Evolutionary conservation across 2,888 invertebrate species (phyloP).

Genomic region (Diabrotica balteata): DNA sequence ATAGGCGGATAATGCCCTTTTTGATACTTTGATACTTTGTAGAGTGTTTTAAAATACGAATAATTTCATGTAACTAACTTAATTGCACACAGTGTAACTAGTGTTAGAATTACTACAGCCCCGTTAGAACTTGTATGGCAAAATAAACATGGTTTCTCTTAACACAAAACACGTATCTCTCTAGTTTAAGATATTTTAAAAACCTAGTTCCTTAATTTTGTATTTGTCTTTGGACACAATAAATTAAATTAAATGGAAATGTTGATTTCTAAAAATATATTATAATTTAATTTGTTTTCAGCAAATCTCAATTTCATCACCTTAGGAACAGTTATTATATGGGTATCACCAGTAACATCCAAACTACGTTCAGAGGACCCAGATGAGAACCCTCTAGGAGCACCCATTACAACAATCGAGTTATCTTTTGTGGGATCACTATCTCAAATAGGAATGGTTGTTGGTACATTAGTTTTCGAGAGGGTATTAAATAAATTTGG

Average conservation of each 20-base stretch:
- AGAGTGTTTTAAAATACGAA: too few relatives aligned
- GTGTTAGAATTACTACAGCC: too few relatives aligned
- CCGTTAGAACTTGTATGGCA: too few relatives aligned
- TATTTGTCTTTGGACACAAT: too few relatives aligned
- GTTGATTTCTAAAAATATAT: not conserved
- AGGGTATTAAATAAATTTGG: conserved; percentile 21
- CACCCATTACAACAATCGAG: conserved; percentile 21
- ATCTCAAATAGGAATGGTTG: conserved; percentile 3
- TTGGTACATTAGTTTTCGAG: conserved; percentile 16
- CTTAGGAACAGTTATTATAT: conserved; percentile 7
- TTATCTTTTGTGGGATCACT: conserved; percentile 17
- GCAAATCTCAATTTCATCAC: conserved; percentile 17
- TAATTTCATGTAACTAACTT: too few relatives aligned
- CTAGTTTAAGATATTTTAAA: too few relatives aligned
- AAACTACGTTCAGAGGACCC: conserved; percentile 19
- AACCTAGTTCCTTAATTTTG: too few relatives aligned
- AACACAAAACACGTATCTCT: too few relatives aligned
- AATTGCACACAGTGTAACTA: too few relatives aligned
- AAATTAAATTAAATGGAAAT: not conserved
- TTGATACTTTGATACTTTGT: too few relatives aligned
- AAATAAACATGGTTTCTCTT: too few relatives aligned
- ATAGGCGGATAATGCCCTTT: too few relatives aligned
- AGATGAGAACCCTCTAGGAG: conserved; percentile 24
- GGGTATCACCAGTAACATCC: conserved; percentile 28
- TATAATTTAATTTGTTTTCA: conserved; percentile 7